These are phyloP conservation scores for Corydoras sp. DNA, from an alignment of 2,113 vertebrate genomes.

Conservation along the genomic window DNA sequence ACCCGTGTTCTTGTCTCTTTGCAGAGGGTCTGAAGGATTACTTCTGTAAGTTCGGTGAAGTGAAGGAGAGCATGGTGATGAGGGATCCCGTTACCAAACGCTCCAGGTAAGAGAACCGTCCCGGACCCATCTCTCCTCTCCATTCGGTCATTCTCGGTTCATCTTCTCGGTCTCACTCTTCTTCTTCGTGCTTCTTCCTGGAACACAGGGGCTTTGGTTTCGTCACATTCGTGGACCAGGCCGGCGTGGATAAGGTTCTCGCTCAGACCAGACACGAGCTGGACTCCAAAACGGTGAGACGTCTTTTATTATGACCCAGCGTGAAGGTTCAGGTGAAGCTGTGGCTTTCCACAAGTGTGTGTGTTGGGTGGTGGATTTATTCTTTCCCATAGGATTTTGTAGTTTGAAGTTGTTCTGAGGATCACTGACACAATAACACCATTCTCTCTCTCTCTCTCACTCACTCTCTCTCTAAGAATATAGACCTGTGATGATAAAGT, in stretches of 20 bases:
- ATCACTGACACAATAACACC: slow-evolving; percentile 8
- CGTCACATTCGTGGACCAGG: slow-evolving; percentile 97
- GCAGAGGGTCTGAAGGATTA: slow-evolving; percentile 97
- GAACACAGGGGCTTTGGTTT: slow-evolving; percentile 90
- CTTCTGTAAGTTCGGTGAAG: slow-evolving; percentile 98
- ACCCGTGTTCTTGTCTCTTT: neutral
- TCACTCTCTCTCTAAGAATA: neutral
- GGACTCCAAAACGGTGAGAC: slow-evolving; percentile 98
- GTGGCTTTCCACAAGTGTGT: neutral
- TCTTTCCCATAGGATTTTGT: neutral
- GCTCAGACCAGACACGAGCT: slow-evolving; percentile 93
- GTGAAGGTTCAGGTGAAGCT: too few species aligned
- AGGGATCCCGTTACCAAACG: slow-evolving; percentile 98
- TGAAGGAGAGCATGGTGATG: slow-evolving; percentile 99
- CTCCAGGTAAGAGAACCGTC: slow-evolving; percentile 82
- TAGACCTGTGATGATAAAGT: neutral
- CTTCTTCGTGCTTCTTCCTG: slow-evolving; percentile 10
- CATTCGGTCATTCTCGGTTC: too few species aligned
- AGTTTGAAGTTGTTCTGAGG: slow-evolving; percentile 15
- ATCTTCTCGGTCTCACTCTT: slow-evolving; percentile 57
- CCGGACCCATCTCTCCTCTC: too few species aligned
- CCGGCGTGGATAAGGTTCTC: slow-evolving; percentile 97
- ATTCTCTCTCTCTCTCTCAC: slow-evolving; percentile 19
- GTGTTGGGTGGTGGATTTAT: neutral
- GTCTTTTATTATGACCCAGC: neutral